A percentile compares a stretch with the other conserved stretches of the same genome.
These are phyloP conservation scores for Porites evermanni DNA, from an alignment of 92 coral and sea anemone genomes.

Conservation along the genomic window DNA sequence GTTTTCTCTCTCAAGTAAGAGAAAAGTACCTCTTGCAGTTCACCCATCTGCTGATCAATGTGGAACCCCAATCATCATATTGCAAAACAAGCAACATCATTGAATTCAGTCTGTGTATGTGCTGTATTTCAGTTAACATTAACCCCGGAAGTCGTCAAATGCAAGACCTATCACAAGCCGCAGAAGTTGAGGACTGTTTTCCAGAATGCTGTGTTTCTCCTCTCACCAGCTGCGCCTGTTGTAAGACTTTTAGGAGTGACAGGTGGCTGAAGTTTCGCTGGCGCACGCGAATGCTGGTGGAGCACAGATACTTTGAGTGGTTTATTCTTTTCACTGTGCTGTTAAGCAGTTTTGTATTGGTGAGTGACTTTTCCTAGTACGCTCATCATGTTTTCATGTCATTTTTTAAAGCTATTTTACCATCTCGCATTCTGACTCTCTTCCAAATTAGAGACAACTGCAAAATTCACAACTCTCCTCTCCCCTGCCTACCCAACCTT, in stretches of 20 bases:
- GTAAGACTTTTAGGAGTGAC: slow-evolving; percentile 26
- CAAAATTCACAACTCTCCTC: too few relatives aligned
- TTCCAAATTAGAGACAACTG: too few relatives aligned
- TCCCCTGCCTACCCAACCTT: too few relatives aligned
- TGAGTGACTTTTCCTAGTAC: slow-evolving; percentile 43
- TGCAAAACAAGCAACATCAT: too few relatives aligned
- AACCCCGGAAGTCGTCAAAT: slow-evolving; percentile 9
- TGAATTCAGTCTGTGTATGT: neutral
- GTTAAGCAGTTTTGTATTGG: slow-evolving; percentile 87
- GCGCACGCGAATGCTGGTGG: slow-evolving; percentile 80
- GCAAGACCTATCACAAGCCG: neutral
- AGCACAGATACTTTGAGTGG: slow-evolving; percentile 95
- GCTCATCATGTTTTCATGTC: neutral
- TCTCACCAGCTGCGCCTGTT: slow-evolving; percentile 53
- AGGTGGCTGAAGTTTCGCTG: slow-evolving; percentile 82
- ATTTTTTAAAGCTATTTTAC: too few relatives aligned
- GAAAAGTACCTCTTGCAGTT: too few relatives aligned
- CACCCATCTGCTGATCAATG: too few relatives aligned
- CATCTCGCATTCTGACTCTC: too few relatives aligned
- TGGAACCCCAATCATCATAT: too few relatives aligned
- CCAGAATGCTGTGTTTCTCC: slow-evolving; percentile 73
- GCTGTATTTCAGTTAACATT: slow-evolving; percentile 8
- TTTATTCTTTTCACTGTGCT: slow-evolving; percentile 86
- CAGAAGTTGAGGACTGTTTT: slow-evolving; percentile 63
- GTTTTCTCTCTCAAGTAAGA: too few relatives aligned